Evolutionary conservation across 2,888 invertebrate genomes (phyloP).

Genomic region (Andrena trimmerana): DNA sequence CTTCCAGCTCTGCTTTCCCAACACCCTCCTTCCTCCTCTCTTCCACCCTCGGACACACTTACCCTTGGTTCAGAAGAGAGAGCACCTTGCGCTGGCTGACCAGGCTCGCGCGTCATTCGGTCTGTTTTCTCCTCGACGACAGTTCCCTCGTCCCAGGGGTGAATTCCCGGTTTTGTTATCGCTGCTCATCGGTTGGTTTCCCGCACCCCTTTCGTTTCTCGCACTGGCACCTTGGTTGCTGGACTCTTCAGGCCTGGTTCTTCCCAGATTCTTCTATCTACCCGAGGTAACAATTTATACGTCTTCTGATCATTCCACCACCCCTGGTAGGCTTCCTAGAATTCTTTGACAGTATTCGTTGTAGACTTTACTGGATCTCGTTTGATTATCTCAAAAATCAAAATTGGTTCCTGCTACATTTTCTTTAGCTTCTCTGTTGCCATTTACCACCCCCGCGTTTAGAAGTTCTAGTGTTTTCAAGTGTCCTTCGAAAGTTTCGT

Average conservation of each 20-base stretch:
- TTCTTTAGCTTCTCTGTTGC: neutral
- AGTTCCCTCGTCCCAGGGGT: slow-evolving; percentile 1
- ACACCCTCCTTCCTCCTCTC: neutral
- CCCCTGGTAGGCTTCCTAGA: too few relatives aligned
- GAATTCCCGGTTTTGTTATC: neutral
- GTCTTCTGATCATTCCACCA: neutral
- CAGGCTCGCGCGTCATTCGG: slow-evolving; percentile 10
- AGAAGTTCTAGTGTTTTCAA: neutral
- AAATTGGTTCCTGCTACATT: too few relatives aligned
- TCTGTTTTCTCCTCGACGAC: neutral
- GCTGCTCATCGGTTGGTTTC: neutral
- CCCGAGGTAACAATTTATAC: slow-evolving; percentile 18
- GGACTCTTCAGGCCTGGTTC: slow-evolving; percentile 10
- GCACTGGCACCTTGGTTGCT: neutral
- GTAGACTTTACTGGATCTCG: too few relatives aligned
- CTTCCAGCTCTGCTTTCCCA: neutral
- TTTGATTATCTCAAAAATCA: too few relatives aligned
- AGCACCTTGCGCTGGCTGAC: neutral
- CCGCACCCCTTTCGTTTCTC: neutral
- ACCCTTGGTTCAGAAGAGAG: neutral
- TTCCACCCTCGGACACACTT: neutral
- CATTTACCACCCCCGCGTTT: neutral
- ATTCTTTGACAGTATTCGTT: neutral
- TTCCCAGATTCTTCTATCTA: neutral
- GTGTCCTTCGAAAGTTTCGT: neutral